phyloP scores from a whole-genome alignment of 2,113 vertebrate genomes.

The Larimichthys crocea region DNA sequence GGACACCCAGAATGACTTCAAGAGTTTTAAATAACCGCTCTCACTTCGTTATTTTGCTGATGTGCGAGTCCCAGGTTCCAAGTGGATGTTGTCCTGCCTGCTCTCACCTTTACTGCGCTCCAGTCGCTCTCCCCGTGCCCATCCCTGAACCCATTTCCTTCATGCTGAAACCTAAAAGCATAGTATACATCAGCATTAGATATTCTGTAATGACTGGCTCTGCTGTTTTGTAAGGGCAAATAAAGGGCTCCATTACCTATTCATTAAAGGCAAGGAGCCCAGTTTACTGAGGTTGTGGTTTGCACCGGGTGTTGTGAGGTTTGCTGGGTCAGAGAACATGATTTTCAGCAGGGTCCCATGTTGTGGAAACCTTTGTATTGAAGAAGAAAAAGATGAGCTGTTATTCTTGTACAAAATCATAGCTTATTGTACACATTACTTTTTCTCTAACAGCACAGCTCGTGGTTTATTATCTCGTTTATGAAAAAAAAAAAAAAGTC shows the following conservation, averaged over 20 bases:
- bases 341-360: conserved; percentile 97
- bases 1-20: not conserved
- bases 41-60: conserved; percentile 93
- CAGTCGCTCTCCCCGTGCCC: conserved; percentile 87
- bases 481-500: not conserved
- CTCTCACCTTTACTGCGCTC: conserved; percentile 94
- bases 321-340: conserved; percentile 93
- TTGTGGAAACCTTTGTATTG: conserved; percentile 85
- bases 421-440: no score
- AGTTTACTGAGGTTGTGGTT: conserved; percentile 93
- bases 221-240: not conserved
- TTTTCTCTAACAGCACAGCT: no score
- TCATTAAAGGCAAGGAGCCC: conserved; percentile 90
- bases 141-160: conserved; percentile 92
- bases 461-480: no score
- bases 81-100: conserved; percentile 89
- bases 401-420: not conserved
- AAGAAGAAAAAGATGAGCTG: not conserved
- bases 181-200: not conserved
- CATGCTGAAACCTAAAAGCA: conserved; percentile 89
- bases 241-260: conserved; percentile 85
- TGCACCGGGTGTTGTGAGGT: conserved; percentile 80
- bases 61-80: conserved; percentile 88
- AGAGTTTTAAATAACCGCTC: not conserved
- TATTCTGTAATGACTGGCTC: not conserved